Evolutionary conservation across 2,888 invertebrate genomes (phyloP), one percentile per base, ranked within the genome.

Genomic region (Perithous albicinctus): DNA sequence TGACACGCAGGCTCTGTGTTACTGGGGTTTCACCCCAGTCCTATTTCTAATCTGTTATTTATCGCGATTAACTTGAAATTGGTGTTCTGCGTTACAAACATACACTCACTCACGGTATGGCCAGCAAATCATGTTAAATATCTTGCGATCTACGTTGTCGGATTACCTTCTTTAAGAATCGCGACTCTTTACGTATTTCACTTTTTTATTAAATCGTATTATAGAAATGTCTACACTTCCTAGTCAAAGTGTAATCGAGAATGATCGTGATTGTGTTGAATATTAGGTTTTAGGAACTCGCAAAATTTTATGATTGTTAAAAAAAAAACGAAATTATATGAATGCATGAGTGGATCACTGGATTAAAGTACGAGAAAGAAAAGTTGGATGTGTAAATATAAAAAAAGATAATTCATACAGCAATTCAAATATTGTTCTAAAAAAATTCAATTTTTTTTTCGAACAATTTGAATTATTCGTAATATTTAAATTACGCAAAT

Each of bases 111-210:
- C 35, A 38, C 43, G 41, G 15, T 54, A 64, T 54, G 54, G 56
- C 54, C 70, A 56, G 43, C 63, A 63, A 70, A 70, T 77, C 8
- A 54, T 63, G 32, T 15, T 64, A 63, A n/a, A 54, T 51, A 23
- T 23, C 48, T 18, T 23, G 54, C 56, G 56, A 41, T 64, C 56
- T 20, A 54, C 63, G 41, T 20, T 56, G 72, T 63, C 70, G 72
- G 15, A 63, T 64, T 41, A 10, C 29, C 41, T 48, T 32, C 23
- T 63, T 63, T 35, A 26, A 35, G 29, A 77, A 69, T 41, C 20
- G 61, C 41, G 69, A 69, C 23, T 15, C 43, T 43, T 78, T 46
- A 15, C 7, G 10, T 66, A 5, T 46, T 64, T 2, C 7, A 43
- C 43, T 18, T 15, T 48, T 12, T 32, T 48, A 8, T 51, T 2